phyloP scores from a whole-genome alignment of 2,797 vertebrate genomes.

The Geotrypetes seraphini region DNA sequence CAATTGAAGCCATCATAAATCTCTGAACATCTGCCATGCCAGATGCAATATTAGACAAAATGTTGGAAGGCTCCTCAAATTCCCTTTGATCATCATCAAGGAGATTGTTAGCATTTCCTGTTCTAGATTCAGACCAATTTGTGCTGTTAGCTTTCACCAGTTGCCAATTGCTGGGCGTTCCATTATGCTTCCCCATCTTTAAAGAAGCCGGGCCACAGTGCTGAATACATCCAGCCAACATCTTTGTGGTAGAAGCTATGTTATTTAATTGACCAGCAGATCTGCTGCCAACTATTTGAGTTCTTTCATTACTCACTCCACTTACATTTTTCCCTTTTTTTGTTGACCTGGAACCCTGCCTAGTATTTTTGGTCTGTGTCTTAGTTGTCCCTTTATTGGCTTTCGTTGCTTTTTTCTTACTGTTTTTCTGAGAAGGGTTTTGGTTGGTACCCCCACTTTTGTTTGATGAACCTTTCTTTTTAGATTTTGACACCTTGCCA shows the following conservation, averaged over 20 bases:
- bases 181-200: slow-evolving; percentile 46
- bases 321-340: slow-evolving; percentile 82
- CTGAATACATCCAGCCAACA: slow-evolving; percentile 53
- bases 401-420: slow-evolving; percentile 86
- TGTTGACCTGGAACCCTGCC: slow-evolving; percentile 78
- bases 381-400: slow-evolving; percentile 80
- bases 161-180: slow-evolving; percentile 69
- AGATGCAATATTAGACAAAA: slow-evolving; percentile 96
- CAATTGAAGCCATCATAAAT: slow-evolving; percentile 98
- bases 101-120: slow-evolving; percentile 59
- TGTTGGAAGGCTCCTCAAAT: slow-evolving; percentile 97
- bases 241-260: slow-evolving; percentile 45
- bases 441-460: slow-evolving; percentile 74
- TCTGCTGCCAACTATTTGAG: slow-evolving; percentile 47
- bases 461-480: slow-evolving; percentile 82
- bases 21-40: slow-evolving; percentile 98
- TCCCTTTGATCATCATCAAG: slow-evolving; percentile 91
- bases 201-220: slow-evolving; percentile 30
- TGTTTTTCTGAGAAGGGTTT: slow-evolving; percentile 61
- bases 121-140: slow-evolving; percentile 67
- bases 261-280: slow-evolving; percentile 35
- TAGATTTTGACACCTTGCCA: slow-evolving; percentile 81
- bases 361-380: slow-evolving; percentile 63
- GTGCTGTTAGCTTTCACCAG: slow-evolving; percentile 52
- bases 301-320: slow-evolving; percentile 76